Evolutionary conservation across 2,888 invertebrate species (phyloP).

Genomic region (Ichneumoninae sp.): DNA sequence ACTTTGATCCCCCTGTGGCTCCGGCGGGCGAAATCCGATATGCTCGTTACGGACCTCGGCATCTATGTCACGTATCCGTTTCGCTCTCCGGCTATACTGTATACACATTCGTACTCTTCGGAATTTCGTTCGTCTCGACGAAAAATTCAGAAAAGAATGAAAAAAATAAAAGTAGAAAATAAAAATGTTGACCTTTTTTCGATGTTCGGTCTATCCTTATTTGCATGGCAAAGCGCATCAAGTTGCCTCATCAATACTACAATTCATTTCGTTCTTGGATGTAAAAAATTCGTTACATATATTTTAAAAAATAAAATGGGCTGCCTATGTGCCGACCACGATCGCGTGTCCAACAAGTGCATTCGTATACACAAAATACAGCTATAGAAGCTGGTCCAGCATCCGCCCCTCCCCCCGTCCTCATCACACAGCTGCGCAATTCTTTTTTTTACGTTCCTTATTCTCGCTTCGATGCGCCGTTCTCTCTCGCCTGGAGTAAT

Average conservation of each 20-base stretch:
- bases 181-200: neutral
- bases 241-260: neutral
- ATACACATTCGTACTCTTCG: neutral
- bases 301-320: neutral
- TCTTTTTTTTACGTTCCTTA: conserved; percentile 41
- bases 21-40: conserved; percentile 72
- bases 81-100: conserved; percentile 34
- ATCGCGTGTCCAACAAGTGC: conserved; percentile 58
- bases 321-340: conserved; percentile 11
- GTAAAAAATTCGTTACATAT: neutral
- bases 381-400: conserved; percentile 45
- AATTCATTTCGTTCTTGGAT: neutral
- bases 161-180: neutral
- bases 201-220: neutral
- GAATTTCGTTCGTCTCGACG: neutral
- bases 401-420: conserved; percentile 43
- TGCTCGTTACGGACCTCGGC: conserved; percentile 71
- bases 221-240: neutral
- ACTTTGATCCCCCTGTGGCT: conserved; percentile 54
- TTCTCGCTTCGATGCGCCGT: conserved; percentile 38
- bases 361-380: conserved; percentile 45
- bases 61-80: conserved; percentile 45
- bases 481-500: conserved; percentile 43
- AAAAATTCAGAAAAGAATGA: neutral
- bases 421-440: conserved; percentile 62